Base-by-base conservation (phyloP, 2,113 vertebrate species). In the Phyllopteryx taeniolatus region DNA sequence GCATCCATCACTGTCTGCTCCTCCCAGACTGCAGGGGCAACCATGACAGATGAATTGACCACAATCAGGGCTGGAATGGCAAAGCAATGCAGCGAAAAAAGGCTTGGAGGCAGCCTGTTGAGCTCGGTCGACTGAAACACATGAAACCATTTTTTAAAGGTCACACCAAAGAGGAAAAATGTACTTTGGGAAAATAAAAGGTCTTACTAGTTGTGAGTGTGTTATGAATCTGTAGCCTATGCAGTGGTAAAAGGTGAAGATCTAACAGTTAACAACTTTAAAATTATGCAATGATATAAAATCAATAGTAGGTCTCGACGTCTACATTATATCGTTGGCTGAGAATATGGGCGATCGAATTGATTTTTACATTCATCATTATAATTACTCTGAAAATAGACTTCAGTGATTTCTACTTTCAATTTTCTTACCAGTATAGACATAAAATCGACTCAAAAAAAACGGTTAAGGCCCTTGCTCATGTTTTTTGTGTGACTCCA, bases 1-100 rank as follows among this genome's bases (percentile, higher is more conserved):
- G 75, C 85, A 91, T 91, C 90, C 86, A 85, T 91, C 90, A 87
- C 67, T 81, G 84, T 68, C 80, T 77, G 46, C n/a, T 88, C 70
- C 78, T 82, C 74, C 75, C 66, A 56, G 77, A 83, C 77, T 72
- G 79, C 39, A 20, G 75, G 73, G 57, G 76, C 72, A 74, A 70
- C 62, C 61, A 65, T 81, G 90, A 88, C 81, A 75, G 76, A 89
- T 84, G 86, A 87, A 79, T 71, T 57, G 67, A 68, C 63, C 65
- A 79, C 70, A 78, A 77, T 90, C 77, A 77, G 79, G 77, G 70
- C 43, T 67, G 76, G 72, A 80, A 76, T 78, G 83, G 70, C 79
- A 68, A 70, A 77, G 70, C 31, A 27, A 13, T 67, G 75, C 71
- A 78, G 74, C 15, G 59, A 70, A 54, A 74, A 77, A 64, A 77